Evolutionary conservation across 2,888 invertebrate genomes (phyloP).

Genomic region (Caenorhabditis doughertyi): DNA sequence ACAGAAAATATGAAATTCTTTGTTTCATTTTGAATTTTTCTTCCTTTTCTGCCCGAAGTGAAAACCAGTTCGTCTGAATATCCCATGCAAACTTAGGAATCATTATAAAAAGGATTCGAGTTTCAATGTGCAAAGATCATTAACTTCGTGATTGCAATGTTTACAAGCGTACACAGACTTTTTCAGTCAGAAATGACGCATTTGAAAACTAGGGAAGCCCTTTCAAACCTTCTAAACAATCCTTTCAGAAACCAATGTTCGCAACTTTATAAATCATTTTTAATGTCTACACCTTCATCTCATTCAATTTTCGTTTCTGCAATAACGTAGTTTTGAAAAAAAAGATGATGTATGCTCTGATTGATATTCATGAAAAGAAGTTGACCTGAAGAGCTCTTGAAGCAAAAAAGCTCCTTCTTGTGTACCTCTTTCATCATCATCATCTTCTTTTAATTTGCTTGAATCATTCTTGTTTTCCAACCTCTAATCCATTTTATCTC

Average conservation of each 20-base stretch:
- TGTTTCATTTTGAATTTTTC: slow-evolving; percentile 15
- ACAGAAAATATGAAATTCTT: slow-evolving; percentile 2
- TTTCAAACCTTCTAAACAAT: neutral
- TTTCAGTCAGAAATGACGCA: slow-evolving; percentile 28
- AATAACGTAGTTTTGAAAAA: neutral
- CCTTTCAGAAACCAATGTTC: slow-evolving; percentile 14
- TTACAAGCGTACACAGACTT: neutral
- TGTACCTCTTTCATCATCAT: slow-evolving; percentile 15
- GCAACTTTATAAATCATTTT: slow-evolving; percentile 1
- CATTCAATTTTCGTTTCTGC: neutral
- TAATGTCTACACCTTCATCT: neutral
- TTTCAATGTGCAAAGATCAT: neutral
- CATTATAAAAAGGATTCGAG: slow-evolving; percentile 6
- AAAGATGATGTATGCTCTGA: slow-evolving; percentile 31
- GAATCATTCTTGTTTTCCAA: slow-evolving; percentile 31
- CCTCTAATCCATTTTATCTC: neutral
- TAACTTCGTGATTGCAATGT: neutral
- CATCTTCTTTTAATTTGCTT: slow-evolving; percentile 4
- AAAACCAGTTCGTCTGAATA: neutral
- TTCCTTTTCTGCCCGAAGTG: slow-evolving; percentile 1
- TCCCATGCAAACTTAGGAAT: neutral
- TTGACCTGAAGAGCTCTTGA: slow-evolving; percentile 55
- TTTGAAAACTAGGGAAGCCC: slow-evolving; percentile 20
- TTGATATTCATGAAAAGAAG: slow-evolving; percentile 41
- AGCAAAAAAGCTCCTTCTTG: slow-evolving; percentile 24